These are phyloP conservation scores for Catostylus mosaicus DNA, from an alignment of 30 jellyfish, hydroid and myxozoan species.

Conservation along the genomic window DNA sequence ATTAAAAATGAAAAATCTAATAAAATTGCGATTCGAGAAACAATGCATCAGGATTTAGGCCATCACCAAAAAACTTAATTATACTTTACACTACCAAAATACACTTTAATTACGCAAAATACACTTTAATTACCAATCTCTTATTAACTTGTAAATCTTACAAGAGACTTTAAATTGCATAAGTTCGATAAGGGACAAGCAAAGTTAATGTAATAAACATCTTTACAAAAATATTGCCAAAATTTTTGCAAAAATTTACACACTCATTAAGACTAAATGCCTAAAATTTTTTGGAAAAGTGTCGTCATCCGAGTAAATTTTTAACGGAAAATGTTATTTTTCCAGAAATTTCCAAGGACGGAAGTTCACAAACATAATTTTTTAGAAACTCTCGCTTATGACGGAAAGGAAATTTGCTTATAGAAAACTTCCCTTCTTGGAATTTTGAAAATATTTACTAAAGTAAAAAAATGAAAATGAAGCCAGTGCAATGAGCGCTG, in stretches of 20 bases:
- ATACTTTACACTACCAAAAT: too few relatives aligned
- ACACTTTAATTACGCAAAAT: too few relatives aligned
- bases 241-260: not conserved
- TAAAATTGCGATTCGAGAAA: not conserved
- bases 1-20: not conserved
- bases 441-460: not conserved
- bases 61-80: not conserved
- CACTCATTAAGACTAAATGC: not conserved
- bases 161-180: not conserved
- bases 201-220: not conserved
- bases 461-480: not conserved
- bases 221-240: not conserved
- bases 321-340: not conserved
- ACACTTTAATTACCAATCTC: not conserved
- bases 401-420: not conserved
- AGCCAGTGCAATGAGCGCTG: not conserved
- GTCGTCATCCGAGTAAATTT: not conserved
- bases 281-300: not conserved
- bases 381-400: not conserved
- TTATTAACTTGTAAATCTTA: not conserved
- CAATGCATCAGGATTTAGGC: not conserved
- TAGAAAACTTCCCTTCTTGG: conserved; percentile 1
- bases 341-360: not conserved
- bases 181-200: not conserved
- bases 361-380: not conserved